Evolutionary conservation across 2,113 vertebrate genomes (phyloP), one percentile per base, ranked within the genome.

Genomic region (Ramphastos sulfuratus): DNA sequence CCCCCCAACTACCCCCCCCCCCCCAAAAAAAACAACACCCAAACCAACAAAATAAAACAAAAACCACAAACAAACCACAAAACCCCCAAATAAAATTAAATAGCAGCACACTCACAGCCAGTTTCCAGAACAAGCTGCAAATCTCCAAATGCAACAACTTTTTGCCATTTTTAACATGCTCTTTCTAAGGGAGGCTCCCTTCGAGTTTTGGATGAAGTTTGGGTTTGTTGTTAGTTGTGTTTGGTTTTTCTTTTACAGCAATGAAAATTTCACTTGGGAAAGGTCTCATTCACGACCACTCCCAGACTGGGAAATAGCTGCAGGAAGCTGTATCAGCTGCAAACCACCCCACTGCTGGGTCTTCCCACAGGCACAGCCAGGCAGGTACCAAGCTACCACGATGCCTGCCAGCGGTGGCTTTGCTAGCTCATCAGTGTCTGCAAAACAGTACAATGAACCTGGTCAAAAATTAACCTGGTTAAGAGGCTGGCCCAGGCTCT

Each of bases 91-190:
- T 8, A 79, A 67, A 92, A 85, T 50, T 59, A 24, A 25, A 50
- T 17, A 80, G 33, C 1, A 1, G 13, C 42, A 24, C 8, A 8
- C 31, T 70, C 39, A 18, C 2, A 1, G 46, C 0, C 0, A 16
- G 10, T n/a, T 91, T 84, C 37, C 33, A 77, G 73, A 89, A 72
- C 27, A 69, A 76, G 69, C 7, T 35, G 23, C 30, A 58, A 66
- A 66, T 12, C 46, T 78, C 61, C 16, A 54, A 21, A 81, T 3
- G 2, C n/a, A 70, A 73, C 6, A 12, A 13, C 37, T 81, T 55
- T 42, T 44, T 44, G n/a, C 28, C 46, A 21, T 70, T 87, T 84
- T 78, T 81, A 87, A 74, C 23, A 12, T 0, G 1, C 4, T n/a
- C 18, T 61, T 58, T 61, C 50, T 58, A 58, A 59, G 21, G 15